Percentiles rank a stretch among this genome's conserved stretches.
Evolutionary conservation across 2,113 vertebrate species (phyloP).

Genomic region (Burhinus oedicnemus): DNA sequence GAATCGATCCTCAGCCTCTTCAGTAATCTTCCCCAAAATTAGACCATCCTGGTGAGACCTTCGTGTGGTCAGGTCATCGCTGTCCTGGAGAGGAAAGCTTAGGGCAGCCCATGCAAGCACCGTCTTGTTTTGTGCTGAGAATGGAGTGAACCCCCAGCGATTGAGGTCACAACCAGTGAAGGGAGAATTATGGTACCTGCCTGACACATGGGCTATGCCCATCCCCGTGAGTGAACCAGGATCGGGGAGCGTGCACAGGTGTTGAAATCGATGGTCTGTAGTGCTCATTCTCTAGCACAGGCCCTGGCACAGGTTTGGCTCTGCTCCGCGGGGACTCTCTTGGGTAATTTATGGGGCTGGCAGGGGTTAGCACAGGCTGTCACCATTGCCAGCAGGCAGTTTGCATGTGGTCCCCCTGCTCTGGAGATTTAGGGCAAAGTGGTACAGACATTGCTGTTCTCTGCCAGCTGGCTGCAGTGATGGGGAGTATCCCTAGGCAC

Average conservation of each 20-base stretch:
- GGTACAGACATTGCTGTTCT: neutral
- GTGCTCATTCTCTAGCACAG: neutral
- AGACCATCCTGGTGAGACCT: neutral
- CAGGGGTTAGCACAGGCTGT: neutral
- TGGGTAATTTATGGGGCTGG: neutral
- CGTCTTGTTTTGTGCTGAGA: neutral
- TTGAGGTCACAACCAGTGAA: neutral
- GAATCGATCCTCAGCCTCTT: neutral
- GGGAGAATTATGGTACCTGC: neutral
- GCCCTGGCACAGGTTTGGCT: neutral
- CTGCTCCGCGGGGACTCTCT: neutral
- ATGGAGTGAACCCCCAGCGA: accelerated
- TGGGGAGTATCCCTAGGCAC: neutral
- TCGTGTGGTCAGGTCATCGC: neutral
- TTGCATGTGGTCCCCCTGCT: neutral
- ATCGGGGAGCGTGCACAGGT: accelerated
- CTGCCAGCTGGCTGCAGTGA: neutral
- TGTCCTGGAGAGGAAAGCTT: neutral
- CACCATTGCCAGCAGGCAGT: neutral
- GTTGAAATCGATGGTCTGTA: accelerated
- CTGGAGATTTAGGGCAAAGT: neutral
- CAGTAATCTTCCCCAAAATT: neutral
- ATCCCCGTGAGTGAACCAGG: neutral
- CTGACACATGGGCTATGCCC: neutral
- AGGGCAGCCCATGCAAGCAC: neutral